phyloP scores from a whole-genome alignment of 2,888 invertebrate genomes.

The Creontiades dilutus region DNA sequence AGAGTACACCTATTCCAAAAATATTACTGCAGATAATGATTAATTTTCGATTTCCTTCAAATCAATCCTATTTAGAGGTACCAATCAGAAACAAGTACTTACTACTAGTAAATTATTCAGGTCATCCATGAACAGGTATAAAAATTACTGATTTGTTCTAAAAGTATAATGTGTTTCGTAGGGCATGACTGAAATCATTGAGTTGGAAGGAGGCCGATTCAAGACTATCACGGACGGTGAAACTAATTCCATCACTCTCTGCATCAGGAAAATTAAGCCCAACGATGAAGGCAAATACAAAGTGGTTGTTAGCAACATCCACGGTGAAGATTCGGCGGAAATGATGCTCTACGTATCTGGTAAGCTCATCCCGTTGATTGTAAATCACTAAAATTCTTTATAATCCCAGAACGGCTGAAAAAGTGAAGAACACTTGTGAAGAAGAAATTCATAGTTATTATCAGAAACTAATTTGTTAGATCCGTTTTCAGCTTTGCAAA shows the following conservation, averaged over 20 bases:
- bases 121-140: no score
- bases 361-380: conserved; percentile 78
- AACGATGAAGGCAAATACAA: conserved; percentile 98
- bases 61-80: no score
- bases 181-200: conserved; percentile 94
- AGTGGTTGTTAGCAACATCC: conserved; percentile 93
- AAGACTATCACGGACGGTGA: conserved; percentile 97
- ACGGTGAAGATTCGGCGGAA: conserved; percentile 97
- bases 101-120: no score
- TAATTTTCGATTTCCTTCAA: no score
- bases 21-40: no score
- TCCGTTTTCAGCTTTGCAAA: no score
- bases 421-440: background rate
- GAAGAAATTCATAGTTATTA: no score
- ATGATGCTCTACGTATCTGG: conserved; percentile 98
- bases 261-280: conserved; percentile 96
- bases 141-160: no score
- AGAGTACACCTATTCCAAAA: no score
- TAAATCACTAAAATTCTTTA: no score
- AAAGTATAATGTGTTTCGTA: conserved; percentile 74
- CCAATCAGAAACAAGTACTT: no score
- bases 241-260: conserved; percentile 93
- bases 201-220: conserved; percentile 90
- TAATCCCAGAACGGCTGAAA: background rate
- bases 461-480: no score